Percentiles rank a stretch among this genome's conserved stretches.
Evolutionary conservation across 1,140 invertebrate genomes (phyloP).

Genomic region (Scaptomyza montana): DNA sequence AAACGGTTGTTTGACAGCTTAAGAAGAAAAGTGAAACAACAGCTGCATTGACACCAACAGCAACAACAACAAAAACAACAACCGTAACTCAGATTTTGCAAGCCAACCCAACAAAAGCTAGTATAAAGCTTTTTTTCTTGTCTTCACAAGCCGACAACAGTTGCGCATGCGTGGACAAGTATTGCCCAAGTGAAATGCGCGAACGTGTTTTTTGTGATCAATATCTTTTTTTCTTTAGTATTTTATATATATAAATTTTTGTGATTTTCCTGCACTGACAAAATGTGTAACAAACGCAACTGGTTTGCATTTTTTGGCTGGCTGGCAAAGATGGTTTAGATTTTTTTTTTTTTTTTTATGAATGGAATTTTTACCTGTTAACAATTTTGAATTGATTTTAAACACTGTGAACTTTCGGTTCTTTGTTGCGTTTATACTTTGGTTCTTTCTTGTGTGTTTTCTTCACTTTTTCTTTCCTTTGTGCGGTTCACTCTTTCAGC

Average conservation of each 20-base stretch:
- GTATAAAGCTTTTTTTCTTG: slow-evolving; percentile 9
- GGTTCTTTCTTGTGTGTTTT: slow-evolving; percentile 16
- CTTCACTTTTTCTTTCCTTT: slow-evolving; percentile 66
- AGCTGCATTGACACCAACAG: slow-evolving; percentile 32
- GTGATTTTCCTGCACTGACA: slow-evolving; percentile 39
- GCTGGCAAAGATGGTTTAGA: slow-evolving; percentile 12
- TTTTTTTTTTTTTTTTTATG: slow-evolving; percentile 10
- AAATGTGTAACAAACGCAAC: slow-evolving; percentile 71
- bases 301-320: slow-evolving; percentile 45
- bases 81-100: slow-evolving; percentile 50
- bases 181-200: slow-evolving; percentile 65
- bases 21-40: slow-evolving; percentile 68
- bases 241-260: neutral
- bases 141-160: neutral
- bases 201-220: slow-evolving; percentile 52
- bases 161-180: slow-evolving; percentile 59
- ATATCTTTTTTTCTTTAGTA: neutral
- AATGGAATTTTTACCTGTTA: slow-evolving; percentile 40
- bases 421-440: slow-evolving; percentile 14
- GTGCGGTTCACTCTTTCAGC: slow-evolving; percentile 5
- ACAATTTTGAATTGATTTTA: neutral
- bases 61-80: neutral
- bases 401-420: slow-evolving; percentile 16
- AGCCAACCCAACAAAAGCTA: slow-evolving; percentile 27
- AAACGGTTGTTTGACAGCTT: slow-evolving; percentile 31